Base-by-base conservation (phyloP, 1,140 invertebrate species). In the Himalopsyche phryganea region DNA sequence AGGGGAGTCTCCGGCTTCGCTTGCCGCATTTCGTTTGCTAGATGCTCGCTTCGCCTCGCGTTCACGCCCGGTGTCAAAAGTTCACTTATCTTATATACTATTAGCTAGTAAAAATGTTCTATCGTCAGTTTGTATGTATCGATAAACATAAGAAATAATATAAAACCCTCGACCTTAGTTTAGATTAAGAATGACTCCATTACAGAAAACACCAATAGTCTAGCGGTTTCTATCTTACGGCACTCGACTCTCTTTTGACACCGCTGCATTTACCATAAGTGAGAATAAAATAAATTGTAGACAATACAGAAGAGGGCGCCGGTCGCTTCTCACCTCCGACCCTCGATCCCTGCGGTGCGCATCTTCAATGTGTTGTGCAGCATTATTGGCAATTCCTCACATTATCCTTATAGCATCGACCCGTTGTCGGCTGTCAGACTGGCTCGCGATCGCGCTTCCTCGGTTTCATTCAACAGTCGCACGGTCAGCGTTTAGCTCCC, bases 141-240 rank as follows among this genome's bases (percentile, higher is more conserved):
- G 44, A 56, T 63, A 54, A 58, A 63, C 20, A 46, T 44, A 52
- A 51, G 32, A 45, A 61, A 63, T 56, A 63, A 58, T 54, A 47
- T 58, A 46, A 59, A 56, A 19, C 54, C 57, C 41, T 76, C 72
- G 73, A 76, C 73, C 73, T 69, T 77, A 77, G 74, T 68, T 71
- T 78, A 78, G 73, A 71, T 71, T 78, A 78, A 77, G 76, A 61
- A 70, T 71, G 72, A 71, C 75, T 71, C 72, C 75, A 74, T 74
- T 70, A 55, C 61, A 63, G 54, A 72, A 73, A 70, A 77, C 76
- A 78, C 76, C 75, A 76, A 74, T 78, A 78, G 74, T 68, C 71
- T 77, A 77, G 73, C 74, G 73, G 74, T 74, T 76, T 77, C 69
- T 75, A 71, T 73, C 72, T 70, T 69, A 71, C 70, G 73, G 71